These are phyloP conservation scores for Xestia c-nigrum DNA, from an alignment of 2,888 invertebrate genomes.

Conservation along the genomic window DNA sequence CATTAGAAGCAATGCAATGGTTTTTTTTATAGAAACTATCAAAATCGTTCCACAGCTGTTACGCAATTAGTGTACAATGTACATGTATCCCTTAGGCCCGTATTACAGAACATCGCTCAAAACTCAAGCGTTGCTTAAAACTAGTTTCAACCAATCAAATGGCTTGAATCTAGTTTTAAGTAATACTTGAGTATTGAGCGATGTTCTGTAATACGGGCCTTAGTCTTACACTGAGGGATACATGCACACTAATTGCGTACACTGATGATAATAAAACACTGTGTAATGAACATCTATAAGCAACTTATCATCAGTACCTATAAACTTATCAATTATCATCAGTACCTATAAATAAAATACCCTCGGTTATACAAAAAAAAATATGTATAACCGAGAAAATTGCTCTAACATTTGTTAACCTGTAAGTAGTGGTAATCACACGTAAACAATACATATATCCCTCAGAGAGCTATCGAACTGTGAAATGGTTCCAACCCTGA, in stretches of 20 bases:
- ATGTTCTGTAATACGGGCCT: too few species aligned
- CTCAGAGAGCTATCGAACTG: constrained; percentile 18
- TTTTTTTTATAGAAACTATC: neutral
- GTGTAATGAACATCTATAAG: neutral
- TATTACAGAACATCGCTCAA: too few species aligned
- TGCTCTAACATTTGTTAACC: neutral
- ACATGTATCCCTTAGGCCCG: neutral
- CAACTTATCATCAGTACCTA: neutral
- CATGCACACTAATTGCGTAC: too few species aligned
- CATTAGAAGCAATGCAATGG: neutral
- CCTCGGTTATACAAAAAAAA: too few species aligned
- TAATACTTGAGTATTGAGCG: too few species aligned
- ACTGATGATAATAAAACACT: neutral
- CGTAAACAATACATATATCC: constrained; percentile 18
- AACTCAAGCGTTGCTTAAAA: too few species aligned
- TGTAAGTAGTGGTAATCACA: neutral
- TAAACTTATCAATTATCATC: too few species aligned
- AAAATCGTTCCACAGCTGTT: neutral
- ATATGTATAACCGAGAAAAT: neutral
- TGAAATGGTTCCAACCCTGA: constrained; percentile 16
- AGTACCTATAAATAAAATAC: too few species aligned
- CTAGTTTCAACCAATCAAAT: too few species aligned
- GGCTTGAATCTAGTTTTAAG: too few species aligned
- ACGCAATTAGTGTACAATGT: neutral
- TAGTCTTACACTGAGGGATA: neutral